Conservation (phyloP, 1,140 invertebrate genomes). For the Trichoplusia ni region DNA sequence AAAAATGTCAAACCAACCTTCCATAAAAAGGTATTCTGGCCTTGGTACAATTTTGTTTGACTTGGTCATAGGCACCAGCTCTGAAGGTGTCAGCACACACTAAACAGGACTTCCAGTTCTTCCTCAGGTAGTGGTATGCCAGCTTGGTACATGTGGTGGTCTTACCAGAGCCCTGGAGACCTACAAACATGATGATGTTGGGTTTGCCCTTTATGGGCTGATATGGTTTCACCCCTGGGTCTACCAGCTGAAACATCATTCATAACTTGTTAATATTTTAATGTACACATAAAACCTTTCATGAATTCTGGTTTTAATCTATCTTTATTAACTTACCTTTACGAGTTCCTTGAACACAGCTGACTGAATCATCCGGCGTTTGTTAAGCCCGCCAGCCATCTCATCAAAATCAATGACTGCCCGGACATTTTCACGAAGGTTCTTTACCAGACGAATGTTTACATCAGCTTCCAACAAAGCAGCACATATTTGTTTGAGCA, state of each 20-base stretch:
- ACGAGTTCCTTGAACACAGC: constrained; percentile 99
- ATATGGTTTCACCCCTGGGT: constrained; percentile 98
- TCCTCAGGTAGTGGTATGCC: constrained; percentile 99
- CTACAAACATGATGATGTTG: constrained; percentile 99
- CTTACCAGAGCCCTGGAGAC: constrained; percentile 99
- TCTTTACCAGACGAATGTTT: constrained; percentile 98
- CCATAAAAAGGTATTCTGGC: constrained; percentile 99
- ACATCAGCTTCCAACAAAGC: constrained; percentile 99
- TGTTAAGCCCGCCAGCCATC: constrained; percentile 99
- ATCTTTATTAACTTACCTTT: constrained; percentile 85
- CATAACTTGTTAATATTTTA: too few relatives aligned
- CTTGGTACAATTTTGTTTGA: constrained; percentile 99
- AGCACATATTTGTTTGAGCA: constrained; percentile 99
- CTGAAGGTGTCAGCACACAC: constrained; percentile 99
- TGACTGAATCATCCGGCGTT: constrained; percentile 98
- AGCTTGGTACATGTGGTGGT: constrained; percentile 99
- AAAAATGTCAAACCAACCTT: constrained; percentile 90
- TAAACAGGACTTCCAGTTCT: constrained; percentile 99
- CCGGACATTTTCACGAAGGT: constrained; percentile 98
- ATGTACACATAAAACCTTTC: too few relatives aligned
- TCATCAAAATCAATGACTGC: constrained; percentile 99
- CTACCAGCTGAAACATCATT: constrained; percentile 89
- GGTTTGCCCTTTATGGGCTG: constrained; percentile 97
- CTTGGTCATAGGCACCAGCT: constrained; percentile 99
- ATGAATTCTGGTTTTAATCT: neutral